Base-by-base conservation (phyloP, 2,113 vertebrate species). In the Sterrhoptilus dennistouni region DNA sequence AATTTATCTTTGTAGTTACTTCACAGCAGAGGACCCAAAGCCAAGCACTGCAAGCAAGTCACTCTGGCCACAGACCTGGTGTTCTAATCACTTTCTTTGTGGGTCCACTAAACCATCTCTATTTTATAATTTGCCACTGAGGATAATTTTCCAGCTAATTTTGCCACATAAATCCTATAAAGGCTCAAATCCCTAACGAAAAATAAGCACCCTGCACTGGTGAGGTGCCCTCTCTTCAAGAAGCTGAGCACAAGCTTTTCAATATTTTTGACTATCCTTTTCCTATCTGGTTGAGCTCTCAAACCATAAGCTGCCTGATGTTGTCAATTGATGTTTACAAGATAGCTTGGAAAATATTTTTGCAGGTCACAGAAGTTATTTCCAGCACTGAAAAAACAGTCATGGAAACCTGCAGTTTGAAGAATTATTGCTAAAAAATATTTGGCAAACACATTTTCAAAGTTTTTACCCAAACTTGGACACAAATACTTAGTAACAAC, bases 1-100 rank as follows among this genome's bases (percentile, higher is more conserved):
- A 47, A 11, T 70, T 89, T 95, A 21, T 92, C 82, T 95, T 80
- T 72, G 71, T 64, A 82, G 76, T 56, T 91, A 70, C 78, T 79
- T 59, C 35, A 74, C 45, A 38, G 81, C 35, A 61, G 23, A 84
- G 45, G 57, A 88, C 50, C 35, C 77, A 63, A 47, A 75, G 54
- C 47, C 23, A 15, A 88, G 74, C 28, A 12, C 75, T 54, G 42
- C 29, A 68, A 88, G 68, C 21, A 56, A 57, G 49, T n/a, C 59
- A 59, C 35, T 35, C 63, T 78, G 70, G n/a, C 44, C 16, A 5
- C 53, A 93, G n/a, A 63, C 35, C 31, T 64, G 25, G 9, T 42
- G 68, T 63, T 78, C n/a, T 52, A 4, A 35, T 94, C 33, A 20
- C 25, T 35, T 33, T 4, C 12, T 31, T 36, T 54, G 40, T 22